These are phyloP conservation scores for Aplocera efformata DNA, from an alignment of 2,888 invertebrate genomes.

Conservation along the genomic window DNA sequence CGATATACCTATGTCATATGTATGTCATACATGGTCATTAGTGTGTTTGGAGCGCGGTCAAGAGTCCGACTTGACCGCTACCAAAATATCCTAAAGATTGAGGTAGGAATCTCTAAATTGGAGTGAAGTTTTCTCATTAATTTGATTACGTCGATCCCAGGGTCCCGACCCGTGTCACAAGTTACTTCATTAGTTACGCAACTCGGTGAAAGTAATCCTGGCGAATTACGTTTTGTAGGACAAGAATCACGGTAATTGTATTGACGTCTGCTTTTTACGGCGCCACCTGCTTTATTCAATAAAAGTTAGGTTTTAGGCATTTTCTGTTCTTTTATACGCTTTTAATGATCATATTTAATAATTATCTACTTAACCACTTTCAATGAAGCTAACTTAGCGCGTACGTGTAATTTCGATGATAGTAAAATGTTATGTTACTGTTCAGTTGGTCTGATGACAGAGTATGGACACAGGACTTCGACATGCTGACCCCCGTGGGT, in stretches of 20 bases:
- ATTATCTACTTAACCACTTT: too few species aligned
- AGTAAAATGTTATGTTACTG: too few species aligned
- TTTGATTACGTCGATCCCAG: constrained; percentile 79
- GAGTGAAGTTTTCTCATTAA: constrained; percentile 80
- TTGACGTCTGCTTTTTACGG: constrained; percentile 33
- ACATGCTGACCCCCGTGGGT: too few species aligned
- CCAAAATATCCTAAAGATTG: constrained; percentile 73
- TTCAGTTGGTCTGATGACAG: too few species aligned
- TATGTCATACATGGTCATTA: constrained; percentile 49
- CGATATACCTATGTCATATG: constrained; percentile 10
- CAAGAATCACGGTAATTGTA: constrained; percentile 67
- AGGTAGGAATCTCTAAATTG: constrained; percentile 74
- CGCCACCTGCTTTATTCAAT: constrained; percentile 8
- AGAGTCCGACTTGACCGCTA: constrained; percentile 61
- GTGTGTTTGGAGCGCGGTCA: constrained; percentile 40
- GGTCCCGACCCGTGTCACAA: constrained; percentile 77
- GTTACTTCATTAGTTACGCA: constrained; percentile 79
- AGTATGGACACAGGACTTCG: too few species aligned
- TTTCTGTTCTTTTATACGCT: too few species aligned
- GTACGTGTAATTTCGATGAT: too few species aligned
- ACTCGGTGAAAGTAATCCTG: constrained; percentile 74
- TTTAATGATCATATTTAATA: too few species aligned
- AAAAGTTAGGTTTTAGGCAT: too few species aligned
- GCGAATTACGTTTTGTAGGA: constrained; percentile 72
- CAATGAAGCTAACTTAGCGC: too few species aligned